Conservation (phyloP, 2,797 vertebrate species). For the Lacerta agilis region DNA sequence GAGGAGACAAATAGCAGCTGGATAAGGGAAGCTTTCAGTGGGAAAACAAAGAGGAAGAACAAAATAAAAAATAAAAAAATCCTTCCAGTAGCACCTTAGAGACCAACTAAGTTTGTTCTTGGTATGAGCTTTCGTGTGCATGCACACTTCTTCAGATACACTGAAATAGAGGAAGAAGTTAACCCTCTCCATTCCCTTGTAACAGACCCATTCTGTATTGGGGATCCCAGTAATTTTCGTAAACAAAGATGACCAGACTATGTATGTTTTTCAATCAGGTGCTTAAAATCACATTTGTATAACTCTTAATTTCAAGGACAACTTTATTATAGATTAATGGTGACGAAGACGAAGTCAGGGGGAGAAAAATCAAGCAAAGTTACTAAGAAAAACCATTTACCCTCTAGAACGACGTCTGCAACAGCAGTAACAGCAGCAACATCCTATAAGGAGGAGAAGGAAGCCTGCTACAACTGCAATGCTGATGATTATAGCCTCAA, state of each 20-base stretch:
- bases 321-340: not conserved
- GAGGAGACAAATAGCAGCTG: not conserved
- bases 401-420: constrained; percentile 74
- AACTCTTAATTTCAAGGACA: not conserved
- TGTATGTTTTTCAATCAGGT: not conserved
- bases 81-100: no score
- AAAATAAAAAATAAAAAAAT: no score
- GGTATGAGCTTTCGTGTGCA: no score
- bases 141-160: no score
- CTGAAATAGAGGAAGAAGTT: not conserved
- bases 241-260: not conserved
- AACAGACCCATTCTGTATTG: not conserved
- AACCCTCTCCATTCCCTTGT: not conserved
- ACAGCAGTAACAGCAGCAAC: constrained; percentile 87
- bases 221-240: not conserved
- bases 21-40: no score
- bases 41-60: not conserved
- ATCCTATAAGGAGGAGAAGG: constrained; percentile 75
- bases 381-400: constrained; percentile 71
- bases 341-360: not conserved
- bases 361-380: not conserved
- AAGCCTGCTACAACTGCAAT: constrained; percentile 81
- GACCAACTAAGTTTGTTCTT: no score
- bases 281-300: not conserved
- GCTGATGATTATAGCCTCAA: constrained; percentile 87